These are phyloP conservation scores for Crocodylus rhombifer DNA, from an alignment of 2,797 vertebrate species.

Conservation along the genomic window DNA sequence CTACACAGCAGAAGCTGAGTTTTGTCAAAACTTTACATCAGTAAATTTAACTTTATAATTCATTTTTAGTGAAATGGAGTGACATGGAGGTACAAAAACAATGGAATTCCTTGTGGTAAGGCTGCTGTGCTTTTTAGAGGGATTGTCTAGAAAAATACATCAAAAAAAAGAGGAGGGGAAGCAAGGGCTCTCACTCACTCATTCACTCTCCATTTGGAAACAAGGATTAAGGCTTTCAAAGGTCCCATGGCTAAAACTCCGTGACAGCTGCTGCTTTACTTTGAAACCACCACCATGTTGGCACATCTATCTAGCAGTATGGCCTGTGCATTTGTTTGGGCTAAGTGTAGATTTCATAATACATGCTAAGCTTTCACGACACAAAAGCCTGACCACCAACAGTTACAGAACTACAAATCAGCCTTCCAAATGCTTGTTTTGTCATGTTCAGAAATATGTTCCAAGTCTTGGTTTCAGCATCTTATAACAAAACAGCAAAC, in stretches of 20 bases:
- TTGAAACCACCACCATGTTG: slow-evolving; percentile 34
- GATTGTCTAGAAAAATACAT: slow-evolving; percentile 6
- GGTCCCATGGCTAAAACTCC: slow-evolving; percentile 9
- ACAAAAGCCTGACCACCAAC: not conserved
- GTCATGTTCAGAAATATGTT: accelerated
- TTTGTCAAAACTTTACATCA: no score
- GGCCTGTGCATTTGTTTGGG: not conserved
- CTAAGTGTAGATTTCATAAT: slow-evolving; percentile 15
- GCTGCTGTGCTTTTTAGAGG: not conserved
- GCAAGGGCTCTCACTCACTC: not conserved
- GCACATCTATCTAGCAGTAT: not conserved
- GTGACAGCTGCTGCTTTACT: slow-evolving; percentile 62
- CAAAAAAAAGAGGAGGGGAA: accelerated
- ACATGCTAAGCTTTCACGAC: slow-evolving; percentile 30
- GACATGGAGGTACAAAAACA: slow-evolving; percentile 4
- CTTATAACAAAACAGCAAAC: slow-evolving; percentile 10
- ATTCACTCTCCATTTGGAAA: slow-evolving; percentile 29
- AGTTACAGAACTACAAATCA: not conserved
- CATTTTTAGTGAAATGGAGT: not conserved
- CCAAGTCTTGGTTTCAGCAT: not conserved
- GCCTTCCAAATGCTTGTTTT: not conserved
- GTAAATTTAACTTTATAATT: no score
- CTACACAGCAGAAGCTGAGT: no score
- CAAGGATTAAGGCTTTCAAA: slow-evolving; percentile 55
- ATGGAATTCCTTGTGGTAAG: not conserved